These are phyloP conservation scores for Phlogophora meticulosa DNA, from an alignment of 2,888 invertebrate species.

Conservation along the genomic window DNA sequence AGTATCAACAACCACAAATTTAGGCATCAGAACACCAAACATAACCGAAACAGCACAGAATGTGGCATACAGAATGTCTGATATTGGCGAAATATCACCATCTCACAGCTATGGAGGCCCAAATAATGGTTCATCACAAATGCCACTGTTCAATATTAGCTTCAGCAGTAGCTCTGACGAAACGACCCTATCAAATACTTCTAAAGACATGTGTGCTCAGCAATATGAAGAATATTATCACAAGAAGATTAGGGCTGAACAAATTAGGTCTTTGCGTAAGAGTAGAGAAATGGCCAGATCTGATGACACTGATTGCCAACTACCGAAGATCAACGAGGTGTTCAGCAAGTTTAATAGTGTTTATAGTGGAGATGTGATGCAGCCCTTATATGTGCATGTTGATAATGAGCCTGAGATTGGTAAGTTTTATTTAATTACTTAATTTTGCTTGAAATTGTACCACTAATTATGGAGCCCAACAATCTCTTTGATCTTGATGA, in stretches of 20 bases:
- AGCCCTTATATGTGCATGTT: constrained; percentile 78
- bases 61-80: too few species aligned
- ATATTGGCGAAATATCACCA: neutral
- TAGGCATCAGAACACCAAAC: neutral
- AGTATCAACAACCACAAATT: neutral
- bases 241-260: constrained; percentile 76
- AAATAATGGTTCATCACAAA: neutral
- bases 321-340: constrained; percentile 78
- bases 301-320: constrained; percentile 36
- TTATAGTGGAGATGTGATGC: constrained; percentile 62
- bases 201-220: constrained; percentile 21
- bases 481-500: too few species aligned
- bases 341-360: constrained; percentile 75
- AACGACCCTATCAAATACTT: constrained; percentile 24
- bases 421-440: constrained; percentile 64
- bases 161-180: constrained; percentile 39
- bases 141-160: neutral
- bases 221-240: constrained; percentile 72
- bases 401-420: constrained; percentile 72
- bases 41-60: neutral
- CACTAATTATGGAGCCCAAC: too few species aligned
- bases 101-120: neutral
- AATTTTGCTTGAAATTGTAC: too few species aligned
- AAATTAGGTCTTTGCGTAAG: constrained; percentile 58
- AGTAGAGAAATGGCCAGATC: constrained; percentile 36